These are phyloP conservation scores for Drosophila kepulauana DNA, from an alignment of 1,140 invertebrate species.

Conservation along the genomic window DNA sequence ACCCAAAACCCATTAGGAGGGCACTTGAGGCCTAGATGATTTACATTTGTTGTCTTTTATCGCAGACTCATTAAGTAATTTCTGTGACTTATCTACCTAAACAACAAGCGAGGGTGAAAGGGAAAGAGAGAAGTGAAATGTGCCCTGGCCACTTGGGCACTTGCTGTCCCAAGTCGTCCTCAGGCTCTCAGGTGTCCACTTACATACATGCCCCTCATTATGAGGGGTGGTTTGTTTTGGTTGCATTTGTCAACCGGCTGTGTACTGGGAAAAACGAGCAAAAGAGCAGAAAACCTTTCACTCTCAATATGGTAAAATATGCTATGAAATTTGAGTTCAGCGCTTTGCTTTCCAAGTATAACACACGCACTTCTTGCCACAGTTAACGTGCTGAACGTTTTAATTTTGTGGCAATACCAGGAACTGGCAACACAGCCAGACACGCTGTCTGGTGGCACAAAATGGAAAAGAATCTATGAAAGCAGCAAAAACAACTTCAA, in stretches of 20 bases:
- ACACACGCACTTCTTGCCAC: constrained; percentile 26
- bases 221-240: constrained; percentile 75
- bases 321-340: constrained; percentile 60
- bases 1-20: constrained; percentile 80
- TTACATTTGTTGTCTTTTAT: constrained; percentile 53
- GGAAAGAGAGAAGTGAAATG: constrained; percentile 33
- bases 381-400: constrained; percentile 39
- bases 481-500: too few species aligned
- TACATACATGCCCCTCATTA: constrained; percentile 42
- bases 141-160: constrained; percentile 59
- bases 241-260: constrained; percentile 56
- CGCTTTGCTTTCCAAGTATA: constrained; percentile 51
- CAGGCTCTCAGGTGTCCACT: constrained; percentile 70
- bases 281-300: constrained; percentile 30
- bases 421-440: constrained; percentile 39
- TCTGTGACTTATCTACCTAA: constrained; percentile 65
- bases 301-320: constrained; percentile 48
- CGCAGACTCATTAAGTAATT: constrained; percentile 79
- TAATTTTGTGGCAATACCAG: constrained; percentile 57
- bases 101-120: not conserved
- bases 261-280: constrained; percentile 8
- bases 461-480: not conserved
- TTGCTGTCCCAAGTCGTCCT: constrained; percentile 5
- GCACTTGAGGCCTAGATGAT: constrained; percentile 58
- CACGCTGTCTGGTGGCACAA: not conserved